Evolutionary conservation across 2,888 invertebrate species (phyloP).

Genomic region (Cheilosia vulpina): DNA sequence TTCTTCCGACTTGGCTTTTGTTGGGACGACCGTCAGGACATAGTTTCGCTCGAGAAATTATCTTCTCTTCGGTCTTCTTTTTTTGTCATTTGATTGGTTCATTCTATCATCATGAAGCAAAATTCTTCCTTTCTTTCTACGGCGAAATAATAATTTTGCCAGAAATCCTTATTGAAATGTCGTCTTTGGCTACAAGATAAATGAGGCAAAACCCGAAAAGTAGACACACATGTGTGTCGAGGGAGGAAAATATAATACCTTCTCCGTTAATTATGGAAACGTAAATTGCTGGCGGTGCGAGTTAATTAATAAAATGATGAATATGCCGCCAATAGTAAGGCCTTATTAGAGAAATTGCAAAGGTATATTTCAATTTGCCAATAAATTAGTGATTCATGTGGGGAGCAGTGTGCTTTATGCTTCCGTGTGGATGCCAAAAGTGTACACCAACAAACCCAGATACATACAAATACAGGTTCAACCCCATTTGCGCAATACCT

Average conservation of each 20-base stretch:
- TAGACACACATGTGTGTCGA: constrained; percentile 7
- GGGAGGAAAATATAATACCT: constrained; percentile 10
- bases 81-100: constrained; percentile 24
- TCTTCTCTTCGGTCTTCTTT: background rate
- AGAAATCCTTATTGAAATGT: constrained; percentile 17
- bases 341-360: background rate
- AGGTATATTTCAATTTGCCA: background rate
- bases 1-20: background rate
- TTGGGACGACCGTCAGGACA: background rate
- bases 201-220: background rate
- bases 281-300: background rate
- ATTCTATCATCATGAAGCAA: background rate
- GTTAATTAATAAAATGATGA: constrained; percentile 30
- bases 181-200: constrained; percentile 8
- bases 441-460: too few species aligned
- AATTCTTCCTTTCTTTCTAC: background rate
- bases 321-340: constrained; percentile 2
- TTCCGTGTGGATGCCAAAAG: too few species aligned
- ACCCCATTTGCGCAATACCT: background rate
- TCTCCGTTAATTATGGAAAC: constrained; percentile 16
- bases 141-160: background rate
- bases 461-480: too few species aligned
- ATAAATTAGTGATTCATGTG: background rate
- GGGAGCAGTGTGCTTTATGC: too few species aligned
- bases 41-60: constrained; percentile 4